These are phyloP conservation scores for Uropsilus gracilis DNA, from an alignment of 2,113 vertebrate species.

Conservation along the genomic window DNA sequence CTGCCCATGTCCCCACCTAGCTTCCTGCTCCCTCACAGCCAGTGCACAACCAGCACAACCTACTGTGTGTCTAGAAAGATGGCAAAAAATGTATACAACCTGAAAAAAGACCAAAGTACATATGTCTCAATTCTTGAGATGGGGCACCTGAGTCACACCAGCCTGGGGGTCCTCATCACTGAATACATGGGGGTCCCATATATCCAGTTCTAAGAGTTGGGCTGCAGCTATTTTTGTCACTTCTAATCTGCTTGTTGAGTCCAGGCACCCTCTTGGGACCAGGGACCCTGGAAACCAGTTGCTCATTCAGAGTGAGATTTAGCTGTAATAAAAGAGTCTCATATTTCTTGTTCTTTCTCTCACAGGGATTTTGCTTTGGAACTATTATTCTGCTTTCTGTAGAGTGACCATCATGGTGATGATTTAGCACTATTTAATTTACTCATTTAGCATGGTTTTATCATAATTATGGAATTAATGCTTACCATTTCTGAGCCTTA, in stretches of 20 bases:
- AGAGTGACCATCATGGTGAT: neutral
- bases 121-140: neutral
- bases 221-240: neutral
- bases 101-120: too few species aligned
- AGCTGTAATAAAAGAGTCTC: neutral
- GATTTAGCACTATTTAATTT: neutral
- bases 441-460: neutral
- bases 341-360: neutral
- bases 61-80: neutral
- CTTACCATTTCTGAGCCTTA: neutral
- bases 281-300: neutral
- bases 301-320: neutral
- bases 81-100: too few species aligned
- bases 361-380: neutral
- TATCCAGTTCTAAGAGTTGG: neutral
- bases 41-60: neutral
- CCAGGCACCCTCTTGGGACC: conserved; percentile 19
- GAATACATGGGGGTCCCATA: rapidly evolving
- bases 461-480: neutral
- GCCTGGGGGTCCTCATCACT: neutral
- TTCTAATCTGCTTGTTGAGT: conserved; percentile 43
- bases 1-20: neutral
- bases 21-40: neutral
- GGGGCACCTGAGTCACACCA: neutral
- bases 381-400: neutral